phyloP scores from a whole-genome alignment of 2,888 invertebrate species.

The Subacronicta megacephala region DNA sequence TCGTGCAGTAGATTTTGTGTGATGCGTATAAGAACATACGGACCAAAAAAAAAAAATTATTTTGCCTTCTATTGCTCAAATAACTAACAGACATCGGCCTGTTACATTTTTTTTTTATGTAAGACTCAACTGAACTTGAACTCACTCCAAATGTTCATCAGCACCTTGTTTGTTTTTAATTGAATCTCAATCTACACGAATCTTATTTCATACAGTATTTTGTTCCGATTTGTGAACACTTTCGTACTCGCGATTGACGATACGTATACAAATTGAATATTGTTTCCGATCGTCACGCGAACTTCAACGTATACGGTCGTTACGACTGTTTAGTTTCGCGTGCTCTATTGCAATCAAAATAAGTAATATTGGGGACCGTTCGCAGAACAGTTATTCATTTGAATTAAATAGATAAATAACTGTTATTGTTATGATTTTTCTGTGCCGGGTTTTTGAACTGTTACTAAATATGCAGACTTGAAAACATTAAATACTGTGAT shows the following conservation, averaged over 20 bases:
- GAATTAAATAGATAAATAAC: constrained; percentile 27
- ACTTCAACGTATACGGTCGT: constrained; percentile 27
- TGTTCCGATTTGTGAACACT: constrained; percentile 26
- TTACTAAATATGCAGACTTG: too few species aligned
- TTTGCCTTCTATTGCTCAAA: too few species aligned
- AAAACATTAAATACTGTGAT: too few species aligned
- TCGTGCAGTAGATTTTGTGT: too few species aligned
- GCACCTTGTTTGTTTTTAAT: constrained; percentile 9
- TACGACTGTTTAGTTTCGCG: constrained; percentile 47
- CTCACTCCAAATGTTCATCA: background rate
- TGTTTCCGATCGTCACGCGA: constrained; percentile 48
- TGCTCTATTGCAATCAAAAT: constrained; percentile 42
- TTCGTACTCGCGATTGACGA: constrained; percentile 31
- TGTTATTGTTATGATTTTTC: background rate
- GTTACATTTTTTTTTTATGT: too few species aligned
- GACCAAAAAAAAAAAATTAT: too few species aligned
- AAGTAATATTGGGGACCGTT: constrained; percentile 38
- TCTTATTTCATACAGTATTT: constrained; percentile 15
- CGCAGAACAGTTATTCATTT: constrained; percentile 45
- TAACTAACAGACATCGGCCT: too few species aligned
- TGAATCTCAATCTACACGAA: constrained; percentile 6
- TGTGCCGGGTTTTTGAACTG: background rate
- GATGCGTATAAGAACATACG: too few species aligned
- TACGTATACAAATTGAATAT: constrained; percentile 27
- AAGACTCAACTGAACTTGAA: constrained; percentile 2